Conservation (phyloP, 2,888 invertebrate genomes). For the Cremastinae sp. region DNA sequence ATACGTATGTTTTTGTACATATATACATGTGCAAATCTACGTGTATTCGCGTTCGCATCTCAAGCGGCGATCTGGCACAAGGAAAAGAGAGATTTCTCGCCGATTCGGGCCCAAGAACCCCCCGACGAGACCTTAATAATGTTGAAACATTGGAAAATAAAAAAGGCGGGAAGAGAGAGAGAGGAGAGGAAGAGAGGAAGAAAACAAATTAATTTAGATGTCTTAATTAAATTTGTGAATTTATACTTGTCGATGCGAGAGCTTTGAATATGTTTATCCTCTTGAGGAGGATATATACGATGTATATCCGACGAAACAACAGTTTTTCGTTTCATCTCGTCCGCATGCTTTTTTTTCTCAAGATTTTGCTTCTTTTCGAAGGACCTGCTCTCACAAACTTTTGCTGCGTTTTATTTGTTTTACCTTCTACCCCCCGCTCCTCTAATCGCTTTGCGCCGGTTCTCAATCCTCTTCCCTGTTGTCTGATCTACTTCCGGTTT, state of each 20-base stretch:
- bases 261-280: constrained; percentile 22
- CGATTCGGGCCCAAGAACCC: constrained; percentile 41
- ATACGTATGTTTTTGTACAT: constrained; percentile 9
- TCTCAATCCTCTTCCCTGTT: constrained; percentile 61
- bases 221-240: constrained; percentile 53
- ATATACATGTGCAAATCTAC: constrained; percentile 19
- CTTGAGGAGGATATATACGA: constrained; percentile 19
- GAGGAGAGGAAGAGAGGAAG: constrained; percentile 35
- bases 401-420: constrained; percentile 27
- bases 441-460: constrained; percentile 49
- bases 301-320: constrained; percentile 1
- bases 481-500: constrained; percentile 73
- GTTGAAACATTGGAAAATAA: constrained; percentile 21
- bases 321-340: no score
- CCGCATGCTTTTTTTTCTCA: no score
- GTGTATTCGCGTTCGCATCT: constrained; percentile 50
- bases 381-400: constrained; percentile 20
- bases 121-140: constrained; percentile 43
- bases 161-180: constrained; percentile 13
- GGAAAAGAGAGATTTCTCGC: constrained; percentile 57
- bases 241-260: constrained; percentile 32
- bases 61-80: constrained; percentile 52
- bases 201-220: constrained; percentile 59
- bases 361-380: neutral
- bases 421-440: constrained; percentile 11